Evolutionary conservation across 2,888 invertebrate genomes (phyloP).

Genomic region (Fragum fragum): DNA sequence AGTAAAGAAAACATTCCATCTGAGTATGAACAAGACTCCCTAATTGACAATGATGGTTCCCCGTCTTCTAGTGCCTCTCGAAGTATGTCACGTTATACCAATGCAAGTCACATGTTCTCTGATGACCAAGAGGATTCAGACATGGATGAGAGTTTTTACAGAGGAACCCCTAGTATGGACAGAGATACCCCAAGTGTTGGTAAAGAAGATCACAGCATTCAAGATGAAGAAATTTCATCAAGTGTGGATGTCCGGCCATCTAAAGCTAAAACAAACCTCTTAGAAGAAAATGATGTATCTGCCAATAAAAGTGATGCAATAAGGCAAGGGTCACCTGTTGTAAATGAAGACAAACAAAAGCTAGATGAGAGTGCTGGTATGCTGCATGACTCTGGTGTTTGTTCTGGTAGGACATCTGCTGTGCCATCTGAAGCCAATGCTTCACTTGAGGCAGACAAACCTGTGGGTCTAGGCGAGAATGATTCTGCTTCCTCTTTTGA

Average conservation of each 20-base stretch:
- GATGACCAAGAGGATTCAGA: conserved; percentile 55
- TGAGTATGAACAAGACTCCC: conserved; percentile 58
- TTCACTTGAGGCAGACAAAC: conserved; percentile 32
- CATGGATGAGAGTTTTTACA: conserved; percentile 9
- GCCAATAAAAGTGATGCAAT: conserved; percentile 16
- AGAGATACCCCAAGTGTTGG: neutral
- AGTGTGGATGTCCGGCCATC: conserved; percentile 49
- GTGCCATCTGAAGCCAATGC: conserved; percentile 40
- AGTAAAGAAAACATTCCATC: conserved; percentile 67
- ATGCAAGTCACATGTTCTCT: conserved; percentile 28
- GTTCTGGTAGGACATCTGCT: conserved; percentile 66
- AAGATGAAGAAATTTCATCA: conserved; percentile 58
- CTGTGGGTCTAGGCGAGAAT: conserved; percentile 59
- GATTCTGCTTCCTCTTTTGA: conserved; percentile 74
- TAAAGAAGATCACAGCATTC: conserved; percentile 38
- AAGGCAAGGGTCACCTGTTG: neutral
- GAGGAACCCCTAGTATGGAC: neutral
- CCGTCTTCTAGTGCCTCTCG: conserved; percentile 44
- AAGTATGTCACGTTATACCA: conserved; percentile 49
- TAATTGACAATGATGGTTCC: conserved; percentile 34
- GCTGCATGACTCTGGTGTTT: conserved; percentile 63
- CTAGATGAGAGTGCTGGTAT: conserved; percentile 13
- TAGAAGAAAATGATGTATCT: conserved; percentile 33
- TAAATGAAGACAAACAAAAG: conserved; percentile 33
- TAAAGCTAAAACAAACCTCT: conserved; percentile 52